phyloP scores from a whole-genome alignment of 2,888 invertebrate species.

The Nephrotoma guestfalica region DNA sequence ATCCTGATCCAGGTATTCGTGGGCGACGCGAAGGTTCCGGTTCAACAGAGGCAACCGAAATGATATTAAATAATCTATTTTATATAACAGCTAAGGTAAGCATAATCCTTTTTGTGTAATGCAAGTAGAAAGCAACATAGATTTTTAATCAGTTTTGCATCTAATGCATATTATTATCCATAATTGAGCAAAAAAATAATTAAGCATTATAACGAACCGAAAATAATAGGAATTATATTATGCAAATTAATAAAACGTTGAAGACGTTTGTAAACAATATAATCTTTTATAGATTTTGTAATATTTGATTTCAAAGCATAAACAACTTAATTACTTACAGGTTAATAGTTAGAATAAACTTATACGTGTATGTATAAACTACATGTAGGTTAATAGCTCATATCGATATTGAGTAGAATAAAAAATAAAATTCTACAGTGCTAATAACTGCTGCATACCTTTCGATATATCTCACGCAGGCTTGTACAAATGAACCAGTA shows the following conservation, averaged over 20 bases:
- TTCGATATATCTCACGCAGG: no score
- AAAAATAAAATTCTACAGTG: no score
- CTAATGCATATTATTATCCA: not conserved
- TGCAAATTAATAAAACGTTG: not conserved
- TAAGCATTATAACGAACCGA: no score
- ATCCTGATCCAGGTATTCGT: slow-evolving; percentile 47
- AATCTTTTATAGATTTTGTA: no score
- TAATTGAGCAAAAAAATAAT: not conserved
- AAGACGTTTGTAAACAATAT: not conserved
- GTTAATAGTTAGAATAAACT: no score
- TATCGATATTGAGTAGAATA: no score
- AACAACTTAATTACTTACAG: no score
- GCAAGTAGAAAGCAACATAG: not conserved
- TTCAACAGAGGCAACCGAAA: slow-evolving; percentile 97
- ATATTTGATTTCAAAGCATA: no score
- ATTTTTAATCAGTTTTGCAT: not conserved
- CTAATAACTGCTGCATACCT: no score
- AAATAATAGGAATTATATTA: not conserved
- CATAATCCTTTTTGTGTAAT: not conserved
- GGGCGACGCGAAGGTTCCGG: slow-evolving; percentile 88
- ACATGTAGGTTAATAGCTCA: no score
- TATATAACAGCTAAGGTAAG: slow-evolving; percentile 91
- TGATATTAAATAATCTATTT: slow-evolving; percentile 97
- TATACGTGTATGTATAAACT: no score
- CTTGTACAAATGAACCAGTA: no score